These are phyloP conservation scores for Phasianus colchicus DNA, from an alignment of 2,113 vertebrate genomes.

Conservation along the genomic window DNA sequence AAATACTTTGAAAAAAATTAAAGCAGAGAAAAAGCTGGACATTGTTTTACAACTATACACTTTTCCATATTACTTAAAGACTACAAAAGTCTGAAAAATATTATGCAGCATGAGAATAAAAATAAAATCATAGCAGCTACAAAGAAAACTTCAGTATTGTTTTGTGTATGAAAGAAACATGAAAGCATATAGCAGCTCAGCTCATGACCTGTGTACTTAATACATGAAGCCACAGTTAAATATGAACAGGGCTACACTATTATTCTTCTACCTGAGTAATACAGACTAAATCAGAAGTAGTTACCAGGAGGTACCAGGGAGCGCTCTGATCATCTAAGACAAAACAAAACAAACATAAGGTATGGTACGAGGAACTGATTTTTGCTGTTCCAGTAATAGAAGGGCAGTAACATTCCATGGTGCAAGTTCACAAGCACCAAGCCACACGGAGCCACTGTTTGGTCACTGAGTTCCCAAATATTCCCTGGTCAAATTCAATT, in stretches of 20 bases:
- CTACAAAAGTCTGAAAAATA: background rate
- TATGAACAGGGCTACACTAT: background rate
- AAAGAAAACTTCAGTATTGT: background rate
- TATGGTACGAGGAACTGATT: background rate
- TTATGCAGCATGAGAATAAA: background rate
- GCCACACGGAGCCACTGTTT: background rate
- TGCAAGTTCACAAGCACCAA: background rate
- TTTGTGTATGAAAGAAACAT: background rate
- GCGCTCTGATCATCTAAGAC: background rate
- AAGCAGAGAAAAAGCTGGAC: background rate
- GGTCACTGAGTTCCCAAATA: background rate
- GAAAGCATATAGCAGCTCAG: background rate
- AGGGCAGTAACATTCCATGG: background rate
- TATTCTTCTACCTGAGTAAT: background rate
- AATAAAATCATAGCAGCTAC: background rate
- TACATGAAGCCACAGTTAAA: no score
- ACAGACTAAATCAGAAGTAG: slow-evolving; percentile 2
- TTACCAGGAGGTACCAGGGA: background rate
- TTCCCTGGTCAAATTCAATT: background rate
- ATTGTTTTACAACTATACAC: background rate
- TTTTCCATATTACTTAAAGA: background rate
- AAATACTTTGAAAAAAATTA: slow-evolving; percentile 22
- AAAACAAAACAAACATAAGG: background rate
- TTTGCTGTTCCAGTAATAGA: background rate
- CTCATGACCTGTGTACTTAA: background rate